phyloP scores from a whole-genome alignment of 2,888 invertebrate genomes.

The Pardosa pseudoannulata region DNA sequence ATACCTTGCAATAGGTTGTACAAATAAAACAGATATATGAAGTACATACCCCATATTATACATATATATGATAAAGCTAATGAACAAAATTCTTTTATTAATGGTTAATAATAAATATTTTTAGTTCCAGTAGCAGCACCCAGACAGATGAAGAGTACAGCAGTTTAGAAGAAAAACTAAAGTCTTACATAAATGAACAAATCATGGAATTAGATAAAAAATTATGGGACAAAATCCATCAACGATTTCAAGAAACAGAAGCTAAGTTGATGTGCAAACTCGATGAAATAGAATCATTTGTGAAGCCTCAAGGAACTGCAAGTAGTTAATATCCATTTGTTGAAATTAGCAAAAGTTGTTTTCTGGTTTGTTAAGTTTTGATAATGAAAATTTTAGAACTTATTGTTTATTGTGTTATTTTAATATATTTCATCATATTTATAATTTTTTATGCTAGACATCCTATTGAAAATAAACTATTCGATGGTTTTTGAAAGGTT shows the following conservation, averaged over 20 bases:
- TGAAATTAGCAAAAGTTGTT: neutral
- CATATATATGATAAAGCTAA: too few relatives aligned
- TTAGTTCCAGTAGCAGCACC: constrained; percentile 4
- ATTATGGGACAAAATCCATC: constrained; percentile 56
- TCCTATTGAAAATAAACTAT: constrained; percentile 25
- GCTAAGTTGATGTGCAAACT: constrained; percentile 64
- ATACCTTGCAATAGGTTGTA: too few relatives aligned
- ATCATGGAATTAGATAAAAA: constrained; percentile 42
- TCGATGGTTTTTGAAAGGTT: constrained; percentile 46
- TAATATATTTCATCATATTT: neutral
- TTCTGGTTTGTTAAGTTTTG: constrained; percentile 11
- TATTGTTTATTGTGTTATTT: too few relatives aligned
- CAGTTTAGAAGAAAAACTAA: constrained; percentile 49
- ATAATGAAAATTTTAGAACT: constrained; percentile 16
- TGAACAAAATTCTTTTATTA: too few relatives aligned
- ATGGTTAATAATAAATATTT: too few relatives aligned
- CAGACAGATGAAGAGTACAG: constrained; percentile 54
- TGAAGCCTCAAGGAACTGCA: constrained; percentile 61
- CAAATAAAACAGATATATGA: too few relatives aligned
- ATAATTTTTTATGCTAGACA: constrained; percentile 1
- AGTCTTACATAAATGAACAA: constrained; percentile 42
- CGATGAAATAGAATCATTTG: constrained; percentile 70
- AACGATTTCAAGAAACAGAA: constrained; percentile 66
- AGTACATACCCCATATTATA: too few relatives aligned
- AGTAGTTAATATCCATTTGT: neutral